A percentile compares a stretch with the other conserved stretches of the same genome.
Conservation (phyloP, 1,140 invertebrate species). For the Ceratosolen solmsi region DNA sequence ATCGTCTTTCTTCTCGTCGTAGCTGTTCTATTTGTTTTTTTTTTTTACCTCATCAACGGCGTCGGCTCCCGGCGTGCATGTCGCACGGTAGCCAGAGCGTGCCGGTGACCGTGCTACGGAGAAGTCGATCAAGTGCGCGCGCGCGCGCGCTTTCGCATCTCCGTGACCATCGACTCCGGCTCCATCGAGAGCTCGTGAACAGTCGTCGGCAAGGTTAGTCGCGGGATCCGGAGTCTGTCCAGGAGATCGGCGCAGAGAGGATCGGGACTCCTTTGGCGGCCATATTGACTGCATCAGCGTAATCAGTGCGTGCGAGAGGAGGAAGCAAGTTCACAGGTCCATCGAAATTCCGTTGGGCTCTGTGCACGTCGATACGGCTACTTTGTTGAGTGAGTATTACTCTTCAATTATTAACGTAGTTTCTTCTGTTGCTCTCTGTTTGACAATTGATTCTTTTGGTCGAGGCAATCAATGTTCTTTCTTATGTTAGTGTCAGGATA, state of each 20-base stretch:
- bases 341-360: no score
- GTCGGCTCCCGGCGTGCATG: slow-evolving; percentile 1
- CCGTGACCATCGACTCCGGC: neutral
- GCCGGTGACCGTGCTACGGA: neutral
- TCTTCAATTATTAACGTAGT: neutral
- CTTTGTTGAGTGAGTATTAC: neutral
- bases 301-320: slow-evolving; percentile 19
- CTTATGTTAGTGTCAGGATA: no score
- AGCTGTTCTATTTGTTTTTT: slow-evolving; percentile 21
- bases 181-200: neutral
- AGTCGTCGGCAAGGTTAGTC: neutral
- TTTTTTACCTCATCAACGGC: slow-evolving; percentile 20
- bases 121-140: neutral
- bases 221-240: neutral
- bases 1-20: slow-evolving; percentile 3
- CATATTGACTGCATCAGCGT: neutral
- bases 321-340: no score
- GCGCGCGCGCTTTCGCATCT: neutral
- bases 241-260: neutral
- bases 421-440: neutral
- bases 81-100: slow-evolving; percentile 23
- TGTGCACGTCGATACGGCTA: no score
- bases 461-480: no score
- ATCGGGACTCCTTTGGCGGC: neutral
- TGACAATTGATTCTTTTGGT: no score